Conservation (phyloP, 2,113 vertebrate species). For the Antigone vipio region DNA sequence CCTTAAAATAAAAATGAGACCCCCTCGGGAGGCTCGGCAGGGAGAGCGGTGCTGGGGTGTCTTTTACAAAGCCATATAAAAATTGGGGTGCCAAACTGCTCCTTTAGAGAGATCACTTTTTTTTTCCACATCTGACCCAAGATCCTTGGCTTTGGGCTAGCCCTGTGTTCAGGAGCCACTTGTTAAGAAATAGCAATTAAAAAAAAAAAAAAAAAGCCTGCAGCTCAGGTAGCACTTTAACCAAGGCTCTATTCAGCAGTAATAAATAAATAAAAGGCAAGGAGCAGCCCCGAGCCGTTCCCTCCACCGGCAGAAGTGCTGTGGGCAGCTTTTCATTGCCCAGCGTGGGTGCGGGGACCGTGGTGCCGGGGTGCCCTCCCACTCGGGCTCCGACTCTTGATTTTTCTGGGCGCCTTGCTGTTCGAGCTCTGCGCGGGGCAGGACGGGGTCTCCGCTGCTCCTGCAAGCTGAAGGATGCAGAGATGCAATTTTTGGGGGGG, state of each 20-base stretch:
- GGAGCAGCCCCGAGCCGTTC: background rate
- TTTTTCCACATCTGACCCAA: background rate
- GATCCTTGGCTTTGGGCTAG: slow-evolving; percentile 8
- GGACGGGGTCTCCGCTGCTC: background rate
- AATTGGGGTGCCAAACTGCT: background rate
- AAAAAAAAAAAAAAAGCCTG: background rate
- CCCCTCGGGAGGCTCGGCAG: background rate
- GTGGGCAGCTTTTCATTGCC: background rate
- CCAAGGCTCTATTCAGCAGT: slow-evolving; percentile 72
- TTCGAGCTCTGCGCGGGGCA: background rate
- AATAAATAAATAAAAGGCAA: background rate
- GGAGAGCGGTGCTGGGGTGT: background rate
- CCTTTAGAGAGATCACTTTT: background rate
- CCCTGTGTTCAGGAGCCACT: background rate
- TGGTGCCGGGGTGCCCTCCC: background rate
- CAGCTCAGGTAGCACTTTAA: slow-evolving; percentile 32
- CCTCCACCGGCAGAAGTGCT: background rate
- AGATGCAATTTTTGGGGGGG: background rate
- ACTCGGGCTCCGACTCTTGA: fast-evolving
- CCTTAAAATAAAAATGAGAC: background rate
- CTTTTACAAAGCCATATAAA: background rate
- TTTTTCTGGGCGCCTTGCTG: background rate
- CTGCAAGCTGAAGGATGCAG: background rate
- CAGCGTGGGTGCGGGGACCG: background rate
- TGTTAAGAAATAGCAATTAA: background rate